phyloP scores from a whole-genome alignment of 2,888 invertebrate species.

The Drosophila peninsularis region DNA sequence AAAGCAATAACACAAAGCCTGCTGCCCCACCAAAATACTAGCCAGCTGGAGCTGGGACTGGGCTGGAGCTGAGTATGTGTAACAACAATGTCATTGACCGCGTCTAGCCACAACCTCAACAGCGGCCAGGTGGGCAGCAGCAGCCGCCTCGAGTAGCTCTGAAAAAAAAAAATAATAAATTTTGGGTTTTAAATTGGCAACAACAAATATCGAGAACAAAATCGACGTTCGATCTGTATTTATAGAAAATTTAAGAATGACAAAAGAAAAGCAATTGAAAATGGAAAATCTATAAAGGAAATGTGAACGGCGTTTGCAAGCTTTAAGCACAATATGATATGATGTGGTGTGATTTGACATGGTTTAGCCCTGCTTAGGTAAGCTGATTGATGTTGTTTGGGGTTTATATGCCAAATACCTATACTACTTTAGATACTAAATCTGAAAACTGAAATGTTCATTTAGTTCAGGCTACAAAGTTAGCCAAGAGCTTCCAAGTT shows the following conservation, averaged over 20 bases:
- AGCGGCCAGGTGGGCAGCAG: conserved; percentile 14
- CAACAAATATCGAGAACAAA: conserved; percentile 12
- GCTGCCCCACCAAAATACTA: conserved; percentile 8
- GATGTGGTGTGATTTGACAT: too few relatives aligned
- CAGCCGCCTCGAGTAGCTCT: conserved; percentile 11
- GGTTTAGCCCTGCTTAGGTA: too few relatives aligned
- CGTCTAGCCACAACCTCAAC: conserved; percentile 17
- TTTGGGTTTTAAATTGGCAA: conserved; percentile 31
- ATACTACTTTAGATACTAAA: too few relatives aligned
- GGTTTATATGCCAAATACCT: too few relatives aligned
- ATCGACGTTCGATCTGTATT: conserved; percentile 15
- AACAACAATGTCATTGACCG: conserved; percentile 65
- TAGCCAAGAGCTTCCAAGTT: too few relatives aligned
- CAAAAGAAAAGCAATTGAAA: neutral
- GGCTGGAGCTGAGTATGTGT: neutral
- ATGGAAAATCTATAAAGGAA: neutral
- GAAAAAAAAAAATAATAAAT: conserved; percentile 13
- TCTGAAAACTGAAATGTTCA: too few relatives aligned
- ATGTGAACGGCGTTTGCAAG: neutral
- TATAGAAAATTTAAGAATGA: conserved; percentile 1
- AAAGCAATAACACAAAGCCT: conserved; percentile 18
- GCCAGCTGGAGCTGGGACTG: neutral
- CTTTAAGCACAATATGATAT: neutral
- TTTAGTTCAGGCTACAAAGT: too few relatives aligned
- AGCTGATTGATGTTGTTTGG: neutral